These are phyloP conservation scores for Ochotona princeps DNA, from an alignment of 2,113 vertebrate species.

Conservation along the genomic window DNA sequence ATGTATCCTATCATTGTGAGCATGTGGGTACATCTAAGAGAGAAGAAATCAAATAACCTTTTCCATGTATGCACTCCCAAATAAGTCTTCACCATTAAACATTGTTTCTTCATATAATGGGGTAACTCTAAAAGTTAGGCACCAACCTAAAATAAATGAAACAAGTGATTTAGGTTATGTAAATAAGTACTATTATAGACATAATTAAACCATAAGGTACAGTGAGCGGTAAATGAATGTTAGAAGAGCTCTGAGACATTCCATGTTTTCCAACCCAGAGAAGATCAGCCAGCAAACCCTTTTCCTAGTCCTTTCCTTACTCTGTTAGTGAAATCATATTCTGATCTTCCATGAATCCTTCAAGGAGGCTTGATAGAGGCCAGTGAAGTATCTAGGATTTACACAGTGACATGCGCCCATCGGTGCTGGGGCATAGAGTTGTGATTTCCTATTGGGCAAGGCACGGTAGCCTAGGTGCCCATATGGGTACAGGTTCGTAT, in stretches of 20 bases:
- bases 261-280: background rate
- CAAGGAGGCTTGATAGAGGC: background rate
- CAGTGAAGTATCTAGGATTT: background rate
- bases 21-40: background rate
- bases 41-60: background rate
- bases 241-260: background rate
- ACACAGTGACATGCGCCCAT: background rate
- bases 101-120: background rate
- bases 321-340: background rate
- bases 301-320: fast-evolving
- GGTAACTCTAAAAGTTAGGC: background rate
- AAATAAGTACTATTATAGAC: background rate
- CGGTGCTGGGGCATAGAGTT: background rate
- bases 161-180: background rate
- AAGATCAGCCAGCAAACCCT: fast-evolving
- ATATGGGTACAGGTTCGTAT: no score
- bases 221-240: background rate
- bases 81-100: background rate
- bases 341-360: background rate
- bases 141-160: background rate
- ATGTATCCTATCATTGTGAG: background rate
- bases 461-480: no score
- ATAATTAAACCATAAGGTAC: background rate
- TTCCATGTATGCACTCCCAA: background rate
- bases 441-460: no score